Evolutionary conservation across 2,888 invertebrate genomes (phyloP), one percentile per base, ranked within the genome.

Genomic region (Seira musarum): DNA sequence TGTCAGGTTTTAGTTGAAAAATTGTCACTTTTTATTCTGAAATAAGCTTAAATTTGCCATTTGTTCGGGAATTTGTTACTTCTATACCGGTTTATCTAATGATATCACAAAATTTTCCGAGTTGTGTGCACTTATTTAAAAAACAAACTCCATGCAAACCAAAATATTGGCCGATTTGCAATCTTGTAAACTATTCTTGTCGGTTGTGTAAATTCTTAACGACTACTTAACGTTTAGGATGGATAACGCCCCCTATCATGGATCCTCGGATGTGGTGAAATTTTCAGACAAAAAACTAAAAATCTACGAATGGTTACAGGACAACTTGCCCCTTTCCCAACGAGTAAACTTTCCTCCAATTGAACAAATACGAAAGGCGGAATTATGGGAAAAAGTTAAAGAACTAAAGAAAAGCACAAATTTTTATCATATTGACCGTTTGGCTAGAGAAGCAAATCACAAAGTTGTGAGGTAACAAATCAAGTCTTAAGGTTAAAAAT

Each of bases 211-310:
- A n/a, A n/a, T n/a, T n/a, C n/a, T n/a, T n/a, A n/a, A n/a, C n/a
- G n/a, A n/a, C n/a, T n/a, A n/a, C n/a, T n/a, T n/a, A n/a, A n/a
- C n/a, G n/a, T n/a, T n/a, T n/a, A n/a, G n/a, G n/a, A n/a, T n/a
- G 13, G 64, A 74, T 15, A 74, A 74, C n/a, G 75, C 75, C 0
- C 75, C 75, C 6, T 75, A 75, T 24, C 75, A 75, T 61, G 60
- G 61, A 1, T 5, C 17, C 1, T 13, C 61, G 8, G 46, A 60
- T n/a, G 22, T 24, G 0, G 46, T 49, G 1, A 75, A 75, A 25
- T 15, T 19, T 1, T 1, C 5, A 0, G 46, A 40, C 15, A 2
- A 3, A n/a, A 75, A 75, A n/a, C n/a, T 3, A 19, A 24, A 8
- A 0, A 30, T 75, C 1, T 75, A 61, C 19, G 22, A 60, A 0